These are phyloP conservation scores for Microctenopoma lineatum DNA, from an alignment of 2,797 vertebrate species.

Conservation along the genomic window DNA sequence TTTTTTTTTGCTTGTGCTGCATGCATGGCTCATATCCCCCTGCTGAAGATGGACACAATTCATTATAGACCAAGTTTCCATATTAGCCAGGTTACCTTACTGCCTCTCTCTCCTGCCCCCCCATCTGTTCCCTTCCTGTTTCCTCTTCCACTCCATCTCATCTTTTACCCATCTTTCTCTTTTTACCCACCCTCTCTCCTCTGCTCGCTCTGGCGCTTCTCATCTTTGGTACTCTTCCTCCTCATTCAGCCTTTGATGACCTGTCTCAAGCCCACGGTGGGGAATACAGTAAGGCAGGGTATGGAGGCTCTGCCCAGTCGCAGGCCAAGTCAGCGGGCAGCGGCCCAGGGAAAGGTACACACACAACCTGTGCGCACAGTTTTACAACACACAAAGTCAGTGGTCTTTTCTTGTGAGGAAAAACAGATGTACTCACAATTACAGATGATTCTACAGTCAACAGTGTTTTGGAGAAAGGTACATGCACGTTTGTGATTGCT, in stretches of 20 bases:
- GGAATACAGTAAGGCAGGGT: slow-evolving; percentile 96
- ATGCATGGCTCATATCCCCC: slow-evolving; percentile 76
- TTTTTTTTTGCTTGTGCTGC: slow-evolving; percentile 74
- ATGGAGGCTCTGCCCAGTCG: slow-evolving; percentile 92
- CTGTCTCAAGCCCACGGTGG: slow-evolving; percentile 92
- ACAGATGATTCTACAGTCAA: slow-evolving; percentile 59
- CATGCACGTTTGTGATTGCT: slow-evolving; percentile 64
- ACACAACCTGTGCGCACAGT: slow-evolving; percentile 43
- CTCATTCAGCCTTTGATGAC: slow-evolving; percentile 93
- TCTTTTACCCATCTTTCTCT: slow-evolving; percentile 24
- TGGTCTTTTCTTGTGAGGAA: slow-evolving; percentile 31
- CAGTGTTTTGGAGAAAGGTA: slow-evolving; percentile 52
- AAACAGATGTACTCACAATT: slow-evolving; percentile 52
- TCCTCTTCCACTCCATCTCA: slow-evolving; percentile 21
- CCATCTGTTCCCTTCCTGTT: slow-evolving; percentile 24
- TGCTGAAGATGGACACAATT: slow-evolving; percentile 69
- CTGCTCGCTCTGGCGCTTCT: slow-evolving; percentile 46
- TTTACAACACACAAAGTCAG: slow-evolving; percentile 43
- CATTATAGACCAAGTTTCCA: slow-evolving; percentile 66
- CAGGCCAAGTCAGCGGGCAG: slow-evolving; percentile 92
- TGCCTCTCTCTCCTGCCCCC: slow-evolving; percentile 72
- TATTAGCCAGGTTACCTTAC: slow-evolving; percentile 81
- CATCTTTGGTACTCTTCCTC: slow-evolving; percentile 52
- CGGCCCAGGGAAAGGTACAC: slow-evolving; percentile 95
- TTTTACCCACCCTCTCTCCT: slow-evolving; percentile 20